Conservation (phyloP, 2,113 vertebrate genomes). For the Phyllostomus hastatus region DNA sequence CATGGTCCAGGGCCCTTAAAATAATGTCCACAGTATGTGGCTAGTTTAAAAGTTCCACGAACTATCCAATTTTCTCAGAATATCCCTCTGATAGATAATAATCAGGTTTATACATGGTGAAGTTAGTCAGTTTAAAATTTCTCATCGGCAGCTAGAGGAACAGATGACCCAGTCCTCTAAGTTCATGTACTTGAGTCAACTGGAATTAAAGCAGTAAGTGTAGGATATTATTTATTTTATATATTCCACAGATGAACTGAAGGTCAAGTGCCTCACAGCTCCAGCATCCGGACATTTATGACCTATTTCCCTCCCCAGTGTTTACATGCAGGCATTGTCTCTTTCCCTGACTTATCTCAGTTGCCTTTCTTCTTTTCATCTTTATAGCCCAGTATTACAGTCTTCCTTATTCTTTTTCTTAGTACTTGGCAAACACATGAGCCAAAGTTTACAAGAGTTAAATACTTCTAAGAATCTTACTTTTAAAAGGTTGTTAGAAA, state of each 20-base stretch:
- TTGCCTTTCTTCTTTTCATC: background rate
- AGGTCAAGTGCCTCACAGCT: background rate
- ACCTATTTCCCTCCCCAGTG: background rate
- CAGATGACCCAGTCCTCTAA: background rate
- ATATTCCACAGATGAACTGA: background rate
- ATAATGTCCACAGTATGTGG: background rate
- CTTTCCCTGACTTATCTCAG: background rate
- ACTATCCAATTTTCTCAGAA: background rate
- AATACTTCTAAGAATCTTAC: constrained; percentile 48
- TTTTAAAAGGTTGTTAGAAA: constrained; percentile 40
- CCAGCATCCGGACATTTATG: background rate
- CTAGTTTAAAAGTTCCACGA: background rate
- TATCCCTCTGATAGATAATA: background rate
- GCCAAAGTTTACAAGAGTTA: constrained; percentile 55
- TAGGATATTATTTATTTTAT: background rate
- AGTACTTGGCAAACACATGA: constrained; percentile 30
- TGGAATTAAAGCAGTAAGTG: background rate
- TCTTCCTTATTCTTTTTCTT: background rate
- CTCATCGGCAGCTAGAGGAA: background rate
- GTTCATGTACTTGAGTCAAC: background rate
- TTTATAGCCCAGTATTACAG: background rate
- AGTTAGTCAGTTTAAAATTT: background rate
- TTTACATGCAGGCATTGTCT: background rate
- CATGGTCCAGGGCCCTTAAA: background rate
- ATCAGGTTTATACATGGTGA: background rate